phyloP scores from a whole-genome alignment of 1,140 invertebrate species.

The Eciton burchellii region DNA sequence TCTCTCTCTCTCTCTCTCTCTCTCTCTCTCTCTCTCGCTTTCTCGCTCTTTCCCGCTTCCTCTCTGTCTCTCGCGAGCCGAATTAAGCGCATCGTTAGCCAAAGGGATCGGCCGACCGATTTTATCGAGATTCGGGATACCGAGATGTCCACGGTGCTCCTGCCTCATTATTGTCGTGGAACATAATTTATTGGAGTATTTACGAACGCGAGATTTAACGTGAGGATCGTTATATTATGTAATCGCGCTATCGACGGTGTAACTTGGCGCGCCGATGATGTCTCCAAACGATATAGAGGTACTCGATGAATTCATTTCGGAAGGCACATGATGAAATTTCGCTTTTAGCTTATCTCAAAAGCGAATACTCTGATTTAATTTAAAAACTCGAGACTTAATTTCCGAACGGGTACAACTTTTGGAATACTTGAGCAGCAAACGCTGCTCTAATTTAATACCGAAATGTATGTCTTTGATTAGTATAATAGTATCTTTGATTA shows the following conservation, averaged over 20 bases:
- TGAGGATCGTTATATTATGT: not conserved
- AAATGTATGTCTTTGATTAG: no score
- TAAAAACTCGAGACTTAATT: not conserved
- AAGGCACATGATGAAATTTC: not conserved
- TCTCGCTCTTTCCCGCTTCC: conserved; percentile 2
- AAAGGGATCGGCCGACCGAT: conserved; percentile 50
- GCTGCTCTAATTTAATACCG: no score
- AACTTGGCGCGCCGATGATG: conserved; percentile 1
- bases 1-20: conserved; percentile 6
- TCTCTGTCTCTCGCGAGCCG: not conserved
- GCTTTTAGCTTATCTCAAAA: not conserved
- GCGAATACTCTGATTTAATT: not conserved
- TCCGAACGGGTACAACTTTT: not conserved
- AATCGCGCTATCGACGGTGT: not conserved
- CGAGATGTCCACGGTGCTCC: conserved; percentile 32
- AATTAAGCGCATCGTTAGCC: conserved; percentile 56
- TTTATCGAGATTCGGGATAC: conserved; percentile 50
- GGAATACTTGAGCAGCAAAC: not conserved
- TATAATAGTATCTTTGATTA: no score
- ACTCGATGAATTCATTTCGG: conserved; percentile 4
- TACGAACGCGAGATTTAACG: conserved; percentile 10
- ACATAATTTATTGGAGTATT: conserved; percentile 46
- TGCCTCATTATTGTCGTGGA: conserved; percentile 37
- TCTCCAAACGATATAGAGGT: not conserved
- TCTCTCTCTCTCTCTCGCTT: no score